These are phyloP conservation scores for Montipora foliosa DNA, from an alignment of 64 coral and sea anemone species.

Conservation along the genomic window DNA sequence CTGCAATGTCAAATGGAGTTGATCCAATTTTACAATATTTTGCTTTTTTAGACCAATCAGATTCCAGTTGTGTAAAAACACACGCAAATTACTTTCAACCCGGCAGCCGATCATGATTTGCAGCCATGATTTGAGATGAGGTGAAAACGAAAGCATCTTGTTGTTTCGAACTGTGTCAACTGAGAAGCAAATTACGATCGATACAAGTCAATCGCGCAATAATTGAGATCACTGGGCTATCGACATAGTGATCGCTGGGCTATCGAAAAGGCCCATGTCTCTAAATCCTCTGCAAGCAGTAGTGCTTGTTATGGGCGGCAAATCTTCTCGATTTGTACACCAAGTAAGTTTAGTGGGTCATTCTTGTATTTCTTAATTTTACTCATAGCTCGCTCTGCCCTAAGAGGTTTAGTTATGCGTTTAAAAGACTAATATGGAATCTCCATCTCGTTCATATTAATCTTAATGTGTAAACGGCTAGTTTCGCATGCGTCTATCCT, in stretches of 20 bases:
- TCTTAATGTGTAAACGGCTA: too few relatives aligned
- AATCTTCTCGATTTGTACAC: background rate
- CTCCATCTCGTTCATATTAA: too few relatives aligned
- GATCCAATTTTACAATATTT: background rate
- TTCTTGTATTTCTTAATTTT: background rate
- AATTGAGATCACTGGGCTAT: background rate
- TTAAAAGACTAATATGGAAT: too few relatives aligned
- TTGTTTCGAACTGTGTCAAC: background rate
- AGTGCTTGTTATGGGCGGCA: background rate
- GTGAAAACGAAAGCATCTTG: too few relatives aligned
- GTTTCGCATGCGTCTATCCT: too few relatives aligned
- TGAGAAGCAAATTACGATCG: background rate
- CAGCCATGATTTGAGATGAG: conserved; percentile 22
- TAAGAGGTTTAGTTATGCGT: background rate
- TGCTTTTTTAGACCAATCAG: background rate
- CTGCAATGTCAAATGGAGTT: background rate
- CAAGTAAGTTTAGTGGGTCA: background rate
- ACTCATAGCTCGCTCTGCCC: background rate
- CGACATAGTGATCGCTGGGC: background rate
- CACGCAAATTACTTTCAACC: conserved; percentile 4
- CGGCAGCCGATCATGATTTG: background rate
- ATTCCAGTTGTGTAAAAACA: background rate
- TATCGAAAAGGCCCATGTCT: background rate
- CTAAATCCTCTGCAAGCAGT: background rate
- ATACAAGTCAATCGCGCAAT: background rate